Conservation (phyloP, 2,113 vertebrate species). For the Nothoprocta perdicaria region DNA sequence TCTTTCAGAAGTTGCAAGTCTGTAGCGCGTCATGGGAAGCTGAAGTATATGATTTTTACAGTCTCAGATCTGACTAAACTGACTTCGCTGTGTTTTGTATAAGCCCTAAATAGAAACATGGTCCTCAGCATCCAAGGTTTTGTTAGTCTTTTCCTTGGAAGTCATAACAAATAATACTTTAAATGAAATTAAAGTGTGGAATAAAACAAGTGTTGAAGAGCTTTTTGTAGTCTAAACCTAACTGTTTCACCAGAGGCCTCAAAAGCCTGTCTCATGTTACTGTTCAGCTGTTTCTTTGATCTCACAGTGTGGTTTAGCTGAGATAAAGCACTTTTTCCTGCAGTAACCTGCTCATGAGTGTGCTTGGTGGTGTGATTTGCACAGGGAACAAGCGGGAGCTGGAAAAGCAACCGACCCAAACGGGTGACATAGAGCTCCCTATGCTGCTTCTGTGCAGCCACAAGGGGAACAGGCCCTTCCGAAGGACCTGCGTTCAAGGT, state of each 20-base stretch:
- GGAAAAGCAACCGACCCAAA: constrained; percentile 14
- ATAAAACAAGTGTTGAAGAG: background rate
- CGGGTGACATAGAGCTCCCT: constrained; percentile 4
- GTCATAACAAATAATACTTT: background rate
- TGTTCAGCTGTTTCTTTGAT: background rate
- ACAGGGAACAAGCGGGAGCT: constrained; percentile 45
- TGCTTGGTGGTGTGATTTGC: background rate
- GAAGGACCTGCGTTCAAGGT: background rate
- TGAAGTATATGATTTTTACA: background rate
- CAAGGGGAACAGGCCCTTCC: background rate
- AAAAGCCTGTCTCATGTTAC: background rate
- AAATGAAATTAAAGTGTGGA: background rate
- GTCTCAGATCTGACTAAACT: background rate
- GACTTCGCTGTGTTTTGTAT: rapidly evolving
- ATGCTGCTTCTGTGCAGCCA: background rate
- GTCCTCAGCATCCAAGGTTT: background rate
- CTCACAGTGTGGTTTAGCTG: background rate
- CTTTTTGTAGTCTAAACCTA: background rate
- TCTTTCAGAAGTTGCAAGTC: background rate
- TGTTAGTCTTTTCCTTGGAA: background rate
- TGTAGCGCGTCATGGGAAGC: background rate
- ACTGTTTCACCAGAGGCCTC: background rate
- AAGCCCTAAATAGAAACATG: background rate
- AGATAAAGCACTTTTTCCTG: background rate
- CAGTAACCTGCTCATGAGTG: constrained; percentile 41